A percentile compares a stretch with the other conserved stretches of the same genome.
These are phyloP conservation scores for Zelostemma sp. DNA, from an alignment of 1,140 invertebrate genomes.

Conservation along the genomic window DNA sequence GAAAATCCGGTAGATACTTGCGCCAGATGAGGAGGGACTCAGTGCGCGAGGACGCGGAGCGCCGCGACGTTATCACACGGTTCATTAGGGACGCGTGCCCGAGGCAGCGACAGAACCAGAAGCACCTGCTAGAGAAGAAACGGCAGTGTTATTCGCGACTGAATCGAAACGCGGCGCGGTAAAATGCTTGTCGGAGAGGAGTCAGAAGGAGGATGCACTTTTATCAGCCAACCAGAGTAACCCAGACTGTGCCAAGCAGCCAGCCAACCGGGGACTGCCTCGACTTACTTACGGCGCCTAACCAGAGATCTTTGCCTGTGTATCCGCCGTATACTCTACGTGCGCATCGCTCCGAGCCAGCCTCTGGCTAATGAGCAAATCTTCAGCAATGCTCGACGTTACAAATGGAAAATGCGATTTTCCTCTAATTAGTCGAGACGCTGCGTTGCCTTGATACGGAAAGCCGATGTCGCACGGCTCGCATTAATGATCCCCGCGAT, in stretches of 20 bases:
- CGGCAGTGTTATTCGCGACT: constrained; percentile 43
- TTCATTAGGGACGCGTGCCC: constrained; percentile 54
- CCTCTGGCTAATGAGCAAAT: constrained; percentile 46
- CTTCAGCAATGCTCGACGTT: constrained; percentile 43
- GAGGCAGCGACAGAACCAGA: constrained; percentile 46
- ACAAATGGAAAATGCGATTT: constrained; percentile 52
- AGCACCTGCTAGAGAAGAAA: constrained; percentile 34
- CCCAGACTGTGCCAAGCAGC: constrained; percentile 36
- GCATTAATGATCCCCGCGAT: neutral
- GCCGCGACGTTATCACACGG: constrained; percentile 53
- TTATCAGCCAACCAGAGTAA: constrained; percentile 53
- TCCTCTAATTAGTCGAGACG: constrained; percentile 47
- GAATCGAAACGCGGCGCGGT: constrained; percentile 46
- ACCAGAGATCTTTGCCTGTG: constrained; percentile 16
- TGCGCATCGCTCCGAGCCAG: constrained; percentile 38
- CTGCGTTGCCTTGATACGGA: neutral
- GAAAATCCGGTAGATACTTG: neutral
- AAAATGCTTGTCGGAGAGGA: constrained; percentile 36
- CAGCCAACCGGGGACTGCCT: constrained; percentile 44
- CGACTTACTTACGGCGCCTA: constrained; percentile 23
- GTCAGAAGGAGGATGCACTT: constrained; percentile 52
- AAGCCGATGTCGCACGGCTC: neutral
- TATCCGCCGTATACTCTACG: constrained; percentile 28
- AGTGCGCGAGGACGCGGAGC: constrained; percentile 11
- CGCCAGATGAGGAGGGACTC: constrained; percentile 26